phyloP scores from a whole-genome alignment of 2,113 vertebrate species.

The Alosa alosa region DNA sequence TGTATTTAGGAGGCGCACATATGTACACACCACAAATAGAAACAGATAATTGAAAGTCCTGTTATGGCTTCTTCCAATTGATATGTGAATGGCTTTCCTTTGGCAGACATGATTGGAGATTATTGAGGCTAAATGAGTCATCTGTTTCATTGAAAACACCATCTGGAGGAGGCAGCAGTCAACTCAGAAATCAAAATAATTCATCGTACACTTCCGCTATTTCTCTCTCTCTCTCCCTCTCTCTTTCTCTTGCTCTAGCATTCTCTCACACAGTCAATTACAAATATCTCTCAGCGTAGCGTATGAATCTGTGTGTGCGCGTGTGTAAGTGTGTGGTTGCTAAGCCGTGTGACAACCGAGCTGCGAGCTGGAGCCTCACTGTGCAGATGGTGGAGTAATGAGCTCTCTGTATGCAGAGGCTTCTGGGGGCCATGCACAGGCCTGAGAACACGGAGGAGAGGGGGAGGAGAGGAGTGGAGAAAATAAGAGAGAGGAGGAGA shows the following conservation, averaged over 20 bases:
- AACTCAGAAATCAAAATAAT: neutral
- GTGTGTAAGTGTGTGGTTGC: neutral
- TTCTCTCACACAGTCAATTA: neutral
- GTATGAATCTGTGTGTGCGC: neutral
- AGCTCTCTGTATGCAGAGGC: neutral
- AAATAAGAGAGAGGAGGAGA: neutral
- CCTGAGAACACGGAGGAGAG: neutral
- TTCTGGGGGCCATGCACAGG: neutral
- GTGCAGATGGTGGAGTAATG: conserved; percentile 12
- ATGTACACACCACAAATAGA: neutral
- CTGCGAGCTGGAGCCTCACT: neutral
- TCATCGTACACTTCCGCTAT: neutral
- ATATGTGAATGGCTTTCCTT: neutral
- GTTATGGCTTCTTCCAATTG: neutral
- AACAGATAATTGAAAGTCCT: neutral
- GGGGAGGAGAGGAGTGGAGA: no score
- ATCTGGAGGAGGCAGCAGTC: neutral
- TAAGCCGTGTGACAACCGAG: neutral
- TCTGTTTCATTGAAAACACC: neutral
- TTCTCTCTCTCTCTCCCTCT: neutral
- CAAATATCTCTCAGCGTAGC: neutral
- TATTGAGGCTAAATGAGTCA: neutral
- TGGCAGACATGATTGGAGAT: neutral
- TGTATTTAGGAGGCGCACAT: neutral
- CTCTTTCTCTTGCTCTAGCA: neutral